Conservation (phyloP, 2,888 invertebrate species). For the Scaptomyza polygonia region DNA sequence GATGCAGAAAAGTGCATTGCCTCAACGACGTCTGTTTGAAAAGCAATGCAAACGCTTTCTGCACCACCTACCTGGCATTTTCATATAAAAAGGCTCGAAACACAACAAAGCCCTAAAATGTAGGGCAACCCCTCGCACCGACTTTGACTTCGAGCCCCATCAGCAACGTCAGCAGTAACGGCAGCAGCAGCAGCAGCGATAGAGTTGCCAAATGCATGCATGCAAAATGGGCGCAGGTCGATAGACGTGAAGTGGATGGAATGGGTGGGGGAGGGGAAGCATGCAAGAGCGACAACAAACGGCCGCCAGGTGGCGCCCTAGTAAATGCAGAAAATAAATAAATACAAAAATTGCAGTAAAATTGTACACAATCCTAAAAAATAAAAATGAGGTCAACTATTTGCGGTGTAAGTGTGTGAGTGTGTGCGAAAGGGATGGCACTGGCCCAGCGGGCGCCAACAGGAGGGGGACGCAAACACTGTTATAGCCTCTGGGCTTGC, state of each 20-base stretch:
- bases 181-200: slow-evolving; percentile 40
- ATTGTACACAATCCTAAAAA: slow-evolving; percentile 75
- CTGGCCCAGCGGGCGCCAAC: slow-evolving; percentile 6
- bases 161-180: slow-evolving; percentile 54
- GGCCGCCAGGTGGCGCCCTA: slow-evolving; percentile 72
- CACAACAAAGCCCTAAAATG: slow-evolving; percentile 68
- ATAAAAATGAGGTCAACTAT: slow-evolving; percentile 81
- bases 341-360: slow-evolving; percentile 58
- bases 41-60: slow-evolving; percentile 55
- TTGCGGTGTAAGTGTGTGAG: slow-evolving; percentile 46
- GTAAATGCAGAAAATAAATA: slow-evolving; percentile 42
- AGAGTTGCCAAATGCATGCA: slow-evolving; percentile 78
- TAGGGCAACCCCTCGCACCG: slow-evolving; percentile 51
- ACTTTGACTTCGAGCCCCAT: slow-evolving; percentile 8
- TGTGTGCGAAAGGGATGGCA: slow-evolving; percentile 13
- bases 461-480: slow-evolving; percentile 15
- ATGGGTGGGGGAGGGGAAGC: not conserved
- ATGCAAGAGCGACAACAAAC: slow-evolving; percentile 41
- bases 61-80: slow-evolving; percentile 58
- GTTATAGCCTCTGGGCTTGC: slow-evolving; percentile 43
- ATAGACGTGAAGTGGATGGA: slow-evolving; percentile 18
- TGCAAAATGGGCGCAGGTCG: slow-evolving; percentile 71
- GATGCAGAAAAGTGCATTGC: slow-evolving; percentile 56
- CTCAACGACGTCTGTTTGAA: slow-evolving; percentile 52
- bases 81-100: slow-evolving; percentile 32